Percentiles rank a stretch among this genome's conserved stretches.
Evolutionary conservation across 1,140 invertebrate genomes (phyloP).

Genomic region (Apis laboriosa): DNA sequence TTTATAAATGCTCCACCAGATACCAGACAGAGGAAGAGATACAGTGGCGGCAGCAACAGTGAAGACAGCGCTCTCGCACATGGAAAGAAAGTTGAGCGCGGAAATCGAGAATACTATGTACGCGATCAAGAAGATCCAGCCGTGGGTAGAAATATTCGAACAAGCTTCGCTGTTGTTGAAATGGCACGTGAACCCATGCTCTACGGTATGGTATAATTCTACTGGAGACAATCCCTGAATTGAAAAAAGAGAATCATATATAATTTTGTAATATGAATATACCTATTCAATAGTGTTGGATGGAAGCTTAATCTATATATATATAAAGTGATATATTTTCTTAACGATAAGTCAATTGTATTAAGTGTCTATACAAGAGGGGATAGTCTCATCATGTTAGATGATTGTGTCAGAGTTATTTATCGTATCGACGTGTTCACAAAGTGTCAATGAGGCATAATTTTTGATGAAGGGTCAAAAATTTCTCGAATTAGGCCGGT

Average conservation of each 20-base stretch:
- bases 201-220: constrained; percentile 68
- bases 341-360: too few species aligned
- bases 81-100: constrained; percentile 81
- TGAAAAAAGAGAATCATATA: too few species aligned
- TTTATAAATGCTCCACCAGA: constrained; percentile 84
- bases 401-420: too few species aligned
- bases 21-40: constrained; percentile 81
- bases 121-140: constrained; percentile 80
- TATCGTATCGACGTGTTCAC: too few species aligned
- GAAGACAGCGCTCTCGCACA: constrained; percentile 83
- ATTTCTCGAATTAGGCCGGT: too few species aligned
- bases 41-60: constrained; percentile 81
- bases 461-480: too few species aligned
- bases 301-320: too few species aligned
- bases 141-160: constrained; percentile 77
- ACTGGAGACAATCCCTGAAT: constrained; percentile 68
- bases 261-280: not conserved
- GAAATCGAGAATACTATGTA: constrained; percentile 80
- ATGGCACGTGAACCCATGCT: constrained; percentile 73
- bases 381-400: too few species aligned
- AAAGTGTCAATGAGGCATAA: too few species aligned
- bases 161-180: constrained; percentile 70
- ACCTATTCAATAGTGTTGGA: too few species aligned
- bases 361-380: too few species aligned
- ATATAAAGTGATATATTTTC: too few species aligned